Evolutionary conservation across 2,888 invertebrate species (phyloP), one percentile per base, ranked within the genome.

Genomic region (Abscondita cerata): DNA sequence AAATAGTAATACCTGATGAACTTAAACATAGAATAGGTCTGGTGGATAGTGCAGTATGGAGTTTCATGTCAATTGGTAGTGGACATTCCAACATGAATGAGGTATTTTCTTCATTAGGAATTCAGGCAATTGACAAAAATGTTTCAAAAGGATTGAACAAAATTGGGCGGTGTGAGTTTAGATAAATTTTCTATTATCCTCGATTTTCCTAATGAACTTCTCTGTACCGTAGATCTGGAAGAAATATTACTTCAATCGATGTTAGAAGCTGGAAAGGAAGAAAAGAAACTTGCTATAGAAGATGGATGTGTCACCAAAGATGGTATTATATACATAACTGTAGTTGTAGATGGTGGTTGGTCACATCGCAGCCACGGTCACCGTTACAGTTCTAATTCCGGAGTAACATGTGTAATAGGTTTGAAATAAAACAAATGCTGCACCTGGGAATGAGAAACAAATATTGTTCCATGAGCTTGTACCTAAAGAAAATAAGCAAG

Each of bases 31-130:
- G n/a, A n/a, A n/a, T n/a, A n/a, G n/a, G n/a, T n/a, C n/a, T 25
- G 6, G 25, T 25, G 2, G 25, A 25, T 8, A 38, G 9, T 44
- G 44, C 44, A 13, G 44, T 44, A 12, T 44, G 44, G 12, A 15
- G 44, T 15, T 13, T 44, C 15, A 44, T 44, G 44, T 12, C 16
- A 13, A 44, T 44, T 44, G 44, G 44, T 9, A 16, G 44, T 11
- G 44, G 44, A 1, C 44, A 44, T 44, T 44, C 15, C 9, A 44
- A 44, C 16, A 44, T 44, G 44, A 16, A 44, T 6, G 44, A 44
- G 16, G 13, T 44, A n/a, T 44, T 44, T 44, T 15, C 44, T 15
- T 13, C 15, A 4, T 12, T 44, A 9, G 44, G 44, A 44, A 16
- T 44, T 15, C 6, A 44, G 16, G 1, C 15, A 15, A 15, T 44